phyloP scores from a whole-genome alignment of 2,113 vertebrate genomes.

The Delphinapterus leucas region DNA sequence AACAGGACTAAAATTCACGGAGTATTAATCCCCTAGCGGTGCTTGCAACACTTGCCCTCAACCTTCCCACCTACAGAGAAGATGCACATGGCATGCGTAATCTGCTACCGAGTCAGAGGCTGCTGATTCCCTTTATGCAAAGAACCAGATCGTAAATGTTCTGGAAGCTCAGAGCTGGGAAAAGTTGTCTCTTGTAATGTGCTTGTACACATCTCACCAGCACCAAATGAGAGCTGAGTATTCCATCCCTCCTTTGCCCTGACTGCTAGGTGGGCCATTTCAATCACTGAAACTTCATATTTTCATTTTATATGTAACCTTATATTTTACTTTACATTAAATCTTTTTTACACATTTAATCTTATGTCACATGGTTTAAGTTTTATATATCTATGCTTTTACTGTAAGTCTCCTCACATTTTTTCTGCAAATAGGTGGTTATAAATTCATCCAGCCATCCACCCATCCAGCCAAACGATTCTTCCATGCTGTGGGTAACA shows the following conservation, averaged over 20 bases:
- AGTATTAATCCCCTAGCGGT: conserved; percentile 25
- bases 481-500: neutral
- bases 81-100: fast-evolving
- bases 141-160: neutral
- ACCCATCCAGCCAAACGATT: neutral
- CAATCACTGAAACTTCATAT: neutral
- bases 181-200: neutral
- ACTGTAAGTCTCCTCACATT: neutral
- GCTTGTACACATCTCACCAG: neutral
- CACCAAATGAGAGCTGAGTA: neutral
- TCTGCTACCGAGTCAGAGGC: neutral
- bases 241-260: neutral
- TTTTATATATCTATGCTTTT: neutral
- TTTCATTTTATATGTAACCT: neutral
- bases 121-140: neutral
- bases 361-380: neutral
- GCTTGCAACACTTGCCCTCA: neutral
- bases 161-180: neutral
- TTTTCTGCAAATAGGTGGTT: neutral
- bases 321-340: neutral
- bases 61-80: neutral
- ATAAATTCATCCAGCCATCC: neutral
- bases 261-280: neutral
- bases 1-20: neutral
- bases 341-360: neutral